Percentiles rank a stretch among this genome's conserved stretches.
phyloP scores from a whole-genome alignment of 2,888 invertebrate genomes.

The Cetonia aurata region DNA sequence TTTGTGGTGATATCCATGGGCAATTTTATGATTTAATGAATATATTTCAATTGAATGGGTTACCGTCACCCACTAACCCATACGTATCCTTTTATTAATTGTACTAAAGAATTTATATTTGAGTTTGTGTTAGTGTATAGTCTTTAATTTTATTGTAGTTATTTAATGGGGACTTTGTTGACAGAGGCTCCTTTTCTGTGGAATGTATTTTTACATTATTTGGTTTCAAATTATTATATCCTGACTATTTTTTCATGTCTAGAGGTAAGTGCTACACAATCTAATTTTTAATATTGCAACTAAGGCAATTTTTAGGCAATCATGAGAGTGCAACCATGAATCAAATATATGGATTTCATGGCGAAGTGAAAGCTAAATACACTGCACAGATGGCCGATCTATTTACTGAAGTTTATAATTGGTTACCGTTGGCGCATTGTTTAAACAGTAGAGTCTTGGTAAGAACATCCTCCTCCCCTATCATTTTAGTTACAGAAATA shows the following conservation, averaged over 20 bases:
- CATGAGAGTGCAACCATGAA: conserved; percentile 99
- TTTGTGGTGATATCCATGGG: conserved; percentile 99
- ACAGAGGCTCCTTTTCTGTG: conserved; percentile 98
- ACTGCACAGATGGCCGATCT: conserved; percentile 95
- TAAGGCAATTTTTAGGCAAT: conserved; percentile 79
- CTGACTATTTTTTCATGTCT: conserved; percentile 97
- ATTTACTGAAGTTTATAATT: conserved; percentile 99
- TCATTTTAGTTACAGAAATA: conserved; percentile 11
- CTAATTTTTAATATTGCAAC: neutral
- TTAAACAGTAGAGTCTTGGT: conserved; percentile 87
- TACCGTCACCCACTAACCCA: conserved; percentile 94
- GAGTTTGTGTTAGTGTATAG: conserved; percentile 28
- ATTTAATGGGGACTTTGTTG: conserved; percentile 99
- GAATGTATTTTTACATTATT: conserved; percentile 99
- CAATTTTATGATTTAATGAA: conserved; percentile 99
- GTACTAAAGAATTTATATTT: conserved; percentile 19
- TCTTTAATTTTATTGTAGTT: conserved; percentile 68
- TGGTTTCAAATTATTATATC: conserved; percentile 95
- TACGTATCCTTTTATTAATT: conserved; percentile 75
- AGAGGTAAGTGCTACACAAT: conserved; percentile 77
- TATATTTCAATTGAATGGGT: conserved; percentile 96
- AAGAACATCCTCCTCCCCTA: conserved; percentile 31
- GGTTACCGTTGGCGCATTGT: conserved; percentile 95
- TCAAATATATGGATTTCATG: conserved; percentile 99
- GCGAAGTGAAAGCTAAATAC: conserved; percentile 97